Conservation (phyloP, 2,113 vertebrate genomes). For the Suricata suricatta region DNA sequence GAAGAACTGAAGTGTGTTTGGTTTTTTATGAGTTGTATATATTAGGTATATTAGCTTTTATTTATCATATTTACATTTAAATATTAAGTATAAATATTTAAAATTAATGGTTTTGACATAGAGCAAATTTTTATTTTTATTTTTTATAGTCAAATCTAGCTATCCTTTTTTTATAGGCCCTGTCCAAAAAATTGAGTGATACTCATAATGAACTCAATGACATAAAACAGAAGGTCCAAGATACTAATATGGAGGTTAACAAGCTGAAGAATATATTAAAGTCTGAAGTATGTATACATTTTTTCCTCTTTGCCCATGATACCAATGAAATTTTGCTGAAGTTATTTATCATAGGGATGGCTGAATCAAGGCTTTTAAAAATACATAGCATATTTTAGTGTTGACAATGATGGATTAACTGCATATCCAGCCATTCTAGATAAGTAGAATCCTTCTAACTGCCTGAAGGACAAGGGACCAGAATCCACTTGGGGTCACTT, state of each 20-base stretch:
- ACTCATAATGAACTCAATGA: conserved; percentile 81
- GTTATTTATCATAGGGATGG: not conserved
- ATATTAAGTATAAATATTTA: conserved; percentile 29
- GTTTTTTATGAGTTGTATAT: conserved; percentile 27
- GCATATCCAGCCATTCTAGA: not conserved
- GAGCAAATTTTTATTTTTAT: not conserved
- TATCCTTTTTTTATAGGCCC: conserved; percentile 76
- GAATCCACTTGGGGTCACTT: not conserved
- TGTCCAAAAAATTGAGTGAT: conserved; percentile 81
- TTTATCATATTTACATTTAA: conserved; percentile 10
- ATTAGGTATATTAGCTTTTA: conserved; percentile 33
- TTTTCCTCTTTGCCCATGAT: conserved; percentile 29
- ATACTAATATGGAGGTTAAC: conserved; percentile 77
- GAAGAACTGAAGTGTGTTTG: not conserved
- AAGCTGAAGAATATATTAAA: conserved; percentile 84
- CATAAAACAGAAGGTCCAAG: conserved; percentile 82
- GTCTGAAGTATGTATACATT: conserved; percentile 82
- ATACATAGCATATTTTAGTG: not conserved
- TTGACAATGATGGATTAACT: not conserved
- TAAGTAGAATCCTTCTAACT: not conserved
- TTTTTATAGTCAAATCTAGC: conserved; percentile 44
- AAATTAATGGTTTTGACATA: conserved; percentile 9
- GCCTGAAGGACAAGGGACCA: not conserved
- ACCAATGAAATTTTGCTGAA: not conserved
- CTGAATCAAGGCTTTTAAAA: conserved; percentile 9